phyloP scores from a whole-genome alignment of 2,888 invertebrate genomes.

The Acronicta alni region DNA sequence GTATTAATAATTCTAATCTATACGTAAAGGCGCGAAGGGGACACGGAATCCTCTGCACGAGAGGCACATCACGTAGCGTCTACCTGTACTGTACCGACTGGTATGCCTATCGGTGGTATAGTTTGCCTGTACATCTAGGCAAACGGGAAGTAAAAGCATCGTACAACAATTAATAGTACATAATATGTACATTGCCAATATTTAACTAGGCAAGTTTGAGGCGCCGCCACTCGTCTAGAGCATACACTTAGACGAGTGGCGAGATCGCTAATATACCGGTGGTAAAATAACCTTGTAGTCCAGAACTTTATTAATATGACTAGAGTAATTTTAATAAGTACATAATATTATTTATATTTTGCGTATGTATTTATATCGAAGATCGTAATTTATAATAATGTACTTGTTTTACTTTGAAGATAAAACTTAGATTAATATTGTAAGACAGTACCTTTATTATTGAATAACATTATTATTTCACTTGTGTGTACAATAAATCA shows the following conservation, averaged over 20 bases:
- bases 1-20: slow-evolving; percentile 61
- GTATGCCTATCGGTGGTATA: slow-evolving; percentile 42
- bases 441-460: no score
- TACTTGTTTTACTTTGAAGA: no score
- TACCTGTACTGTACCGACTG: slow-evolving; percentile 62
- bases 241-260: no score
- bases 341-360: no score
- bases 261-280: no score
- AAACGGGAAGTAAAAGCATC: slow-evolving; percentile 27
- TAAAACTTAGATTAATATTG: background rate
- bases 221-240: background rate
- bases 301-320: background rate
- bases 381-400: no score
- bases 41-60: slow-evolving; percentile 62
- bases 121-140: slow-evolving; percentile 26
- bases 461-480: no score
- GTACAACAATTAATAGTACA: slow-evolving; percentile 9
- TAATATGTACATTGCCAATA: slow-evolving; percentile 4
- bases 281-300: no score
- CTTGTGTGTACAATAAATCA: no score
- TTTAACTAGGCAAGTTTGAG: no score
- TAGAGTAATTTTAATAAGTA: background rate
- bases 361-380: no score
- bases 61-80: slow-evolving; percentile 67
- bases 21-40: slow-evolving; percentile 57